Percentiles rank a stretch among this genome's conserved stretches.
These are phyloP conservation scores for Poecilus cupreus DNA, from an alignment of 2,888 invertebrate genomes.

Conservation along the genomic window DNA sequence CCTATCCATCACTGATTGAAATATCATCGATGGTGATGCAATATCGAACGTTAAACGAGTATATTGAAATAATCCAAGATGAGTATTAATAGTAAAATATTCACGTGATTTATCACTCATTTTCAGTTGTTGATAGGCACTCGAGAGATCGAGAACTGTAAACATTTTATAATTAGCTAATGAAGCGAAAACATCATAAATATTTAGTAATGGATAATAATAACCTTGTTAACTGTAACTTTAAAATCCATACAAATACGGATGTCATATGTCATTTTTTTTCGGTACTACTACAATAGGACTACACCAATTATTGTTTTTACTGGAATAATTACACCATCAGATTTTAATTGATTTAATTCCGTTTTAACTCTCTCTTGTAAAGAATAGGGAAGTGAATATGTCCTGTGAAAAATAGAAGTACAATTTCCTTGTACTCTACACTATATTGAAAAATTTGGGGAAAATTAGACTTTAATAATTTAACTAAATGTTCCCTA, in stretches of 20 bases:
- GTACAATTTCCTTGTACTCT: too few relatives aligned
- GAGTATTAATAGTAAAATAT: conserved; percentile 63
- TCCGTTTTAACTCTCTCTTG: conserved; percentile 60
- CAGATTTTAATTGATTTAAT: conserved; percentile 58
- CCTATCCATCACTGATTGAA: conserved; percentile 60
- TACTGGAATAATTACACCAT: too few relatives aligned
- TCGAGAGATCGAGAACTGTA: conserved; percentile 62
- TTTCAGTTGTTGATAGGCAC: conserved; percentile 64
- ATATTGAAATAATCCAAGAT: conserved; percentile 62
- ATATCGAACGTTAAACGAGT: conserved; percentile 64
- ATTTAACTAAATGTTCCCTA: conserved; percentile 5
- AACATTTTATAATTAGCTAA: conserved; percentile 63
- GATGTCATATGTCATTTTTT: conserved; percentile 64
- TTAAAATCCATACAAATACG: too few relatives aligned
- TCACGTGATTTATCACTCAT: conserved; percentile 59
- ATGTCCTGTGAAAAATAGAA: too few relatives aligned
- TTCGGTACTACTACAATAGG: conserved; percentile 65
- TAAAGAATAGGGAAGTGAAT: background rate
- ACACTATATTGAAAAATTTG: conserved; percentile 60
- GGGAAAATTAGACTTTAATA: conserved; percentile 61
- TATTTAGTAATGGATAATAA: conserved; percentile 65
- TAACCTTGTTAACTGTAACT: conserved; percentile 63
- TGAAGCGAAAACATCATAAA: conserved; percentile 65
- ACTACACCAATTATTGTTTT: too few relatives aligned
- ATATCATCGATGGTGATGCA: conserved; percentile 62